Percentiles rank a stretch among this genome's conserved stretches.
Evolutionary conservation across 2,113 vertebrate species (phyloP).

Genomic region (Callopanchax toddi): DNA sequence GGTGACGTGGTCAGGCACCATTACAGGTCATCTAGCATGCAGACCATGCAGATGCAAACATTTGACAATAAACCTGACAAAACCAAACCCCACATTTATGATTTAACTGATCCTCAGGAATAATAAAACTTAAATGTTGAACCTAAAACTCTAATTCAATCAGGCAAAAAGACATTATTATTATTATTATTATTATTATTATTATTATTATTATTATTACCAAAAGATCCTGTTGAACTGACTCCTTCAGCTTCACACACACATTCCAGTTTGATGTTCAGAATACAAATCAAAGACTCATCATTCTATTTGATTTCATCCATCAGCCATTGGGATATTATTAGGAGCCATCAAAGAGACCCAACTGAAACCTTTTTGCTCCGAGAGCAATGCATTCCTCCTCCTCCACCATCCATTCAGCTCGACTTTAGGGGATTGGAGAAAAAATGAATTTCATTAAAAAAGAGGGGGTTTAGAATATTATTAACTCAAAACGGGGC

Average conservation of each 20-base stretch:
- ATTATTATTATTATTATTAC: no score
- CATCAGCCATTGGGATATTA: constrained; percentile 72
- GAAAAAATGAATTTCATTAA: constrained; percentile 57
- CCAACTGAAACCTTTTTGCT: constrained; percentile 74
- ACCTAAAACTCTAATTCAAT: no score
- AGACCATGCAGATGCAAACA: no score
- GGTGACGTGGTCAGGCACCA: no score
- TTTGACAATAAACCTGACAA: no score
- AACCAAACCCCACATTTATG: no score
- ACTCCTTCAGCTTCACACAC: constrained; percentile 22
- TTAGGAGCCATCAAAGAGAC: constrained; percentile 69
- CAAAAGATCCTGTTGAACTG: constrained; percentile 32
- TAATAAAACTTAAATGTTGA: no score
- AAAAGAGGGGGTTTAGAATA: constrained; percentile 34
- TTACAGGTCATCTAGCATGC: no score
- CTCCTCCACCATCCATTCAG: constrained; percentile 44
- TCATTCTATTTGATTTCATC: constrained; percentile 75
- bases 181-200: no score
- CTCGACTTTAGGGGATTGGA: constrained; percentile 51
- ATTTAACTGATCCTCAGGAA: no score
- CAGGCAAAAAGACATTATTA: no score
- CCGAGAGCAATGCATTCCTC: constrained; percentile 44
- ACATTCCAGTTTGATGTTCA: constrained; percentile 50
- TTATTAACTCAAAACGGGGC: constrained; percentile 50
- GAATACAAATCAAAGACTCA: constrained; percentile 71